Evolutionary conservation across 2,113 vertebrate genomes (phyloP), one percentile per base, ranked within the genome.

Genomic region (Festucalex cinctus): DNA sequence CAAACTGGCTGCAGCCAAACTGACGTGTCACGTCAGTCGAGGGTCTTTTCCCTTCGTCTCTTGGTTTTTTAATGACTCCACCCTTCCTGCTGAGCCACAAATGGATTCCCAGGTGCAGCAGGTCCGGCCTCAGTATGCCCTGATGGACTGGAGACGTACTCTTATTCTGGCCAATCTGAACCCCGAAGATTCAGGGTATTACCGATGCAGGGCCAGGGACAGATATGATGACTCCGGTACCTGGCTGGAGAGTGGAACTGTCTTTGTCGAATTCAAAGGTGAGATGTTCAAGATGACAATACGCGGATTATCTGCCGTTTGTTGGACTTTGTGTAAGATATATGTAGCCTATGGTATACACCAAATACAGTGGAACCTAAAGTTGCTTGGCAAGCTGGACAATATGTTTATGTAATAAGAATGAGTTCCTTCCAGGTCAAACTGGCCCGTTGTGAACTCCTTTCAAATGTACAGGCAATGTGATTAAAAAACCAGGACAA

Each of bases 31-130:
- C 0, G 3, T 88, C 66, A 62, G 70, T 62, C 82, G 66, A 48
- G 92, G 92, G 37, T 91, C 88, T 0, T 92, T 92, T 57, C 91
- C 91, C 9, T 22, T 66, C 1, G 49, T 88, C 76, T 79, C 78
- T 65, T 93, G 92, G 91, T 60, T 80, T 43, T 68, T 87, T 0
- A 92, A 92, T 1, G 43, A 65, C 68, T 79, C 88, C 3, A 54
- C 61, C 19, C 69, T 92, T 65, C 66, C 51, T 43, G 39, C 76
- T 43, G 74, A 71, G 49, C 51, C 53, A 6, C 63, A 22, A 5
- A 46, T 36, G 0, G 68, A 69, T 58, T 28, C 57, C 63, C 61
- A 32, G n/a, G 19, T 19, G 46, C 68, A 48, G 3, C 43, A 51
- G 0, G 1, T 37, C 35, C 36, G 37, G 22, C 22, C 69, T 69